phyloP scores from a whole-genome alignment of 2,888 invertebrate species.

The Craniophora ligustri region DNA sequence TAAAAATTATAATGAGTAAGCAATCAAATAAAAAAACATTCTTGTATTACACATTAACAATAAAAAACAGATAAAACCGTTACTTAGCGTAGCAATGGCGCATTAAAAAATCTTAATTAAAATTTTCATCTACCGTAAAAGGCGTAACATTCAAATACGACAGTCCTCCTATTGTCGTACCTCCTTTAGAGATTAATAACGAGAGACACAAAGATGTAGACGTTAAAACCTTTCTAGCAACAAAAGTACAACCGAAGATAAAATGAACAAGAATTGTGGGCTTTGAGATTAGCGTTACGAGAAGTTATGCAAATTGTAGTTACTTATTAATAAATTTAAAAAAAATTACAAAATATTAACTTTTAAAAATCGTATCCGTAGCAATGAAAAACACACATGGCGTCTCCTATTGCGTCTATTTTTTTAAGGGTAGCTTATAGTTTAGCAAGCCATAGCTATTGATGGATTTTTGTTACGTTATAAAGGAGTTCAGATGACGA shows the following conservation, averaged over 20 bases:
- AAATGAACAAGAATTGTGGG: conserved; percentile 73
- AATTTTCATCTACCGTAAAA: conserved; percentile 74
- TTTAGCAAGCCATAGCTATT: no score
- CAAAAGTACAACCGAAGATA: conserved; percentile 76
- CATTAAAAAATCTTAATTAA: conserved; percentile 65
- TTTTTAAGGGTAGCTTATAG: no score
- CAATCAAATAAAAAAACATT: conserved; percentile 1
- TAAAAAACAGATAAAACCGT: conserved; percentile 22
- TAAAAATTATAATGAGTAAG: no score
- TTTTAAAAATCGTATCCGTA: no score
- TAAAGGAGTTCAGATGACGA: no score
- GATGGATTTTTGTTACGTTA: no score
- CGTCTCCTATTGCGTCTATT: no score
- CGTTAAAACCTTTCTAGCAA: conserved; percentile 75
- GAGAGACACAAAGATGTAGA: conserved; percentile 79
- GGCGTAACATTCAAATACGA: conserved; percentile 68
- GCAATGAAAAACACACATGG: no score
- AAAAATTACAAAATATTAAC: no score
- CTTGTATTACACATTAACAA: conserved; percentile 19
- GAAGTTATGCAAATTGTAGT: background rate
- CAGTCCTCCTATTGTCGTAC: conserved; percentile 73
- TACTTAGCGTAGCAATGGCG: conserved; percentile 38
- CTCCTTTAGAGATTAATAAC: conserved; percentile 84
- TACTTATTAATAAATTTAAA: background rate
- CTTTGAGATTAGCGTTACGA: conserved; percentile 52